A percentile compares a stretch with the other conserved stretches of the same genome.
Conservation (phyloP, 2,797 vertebrate genomes). For the Anguilla anguilla region DNA sequence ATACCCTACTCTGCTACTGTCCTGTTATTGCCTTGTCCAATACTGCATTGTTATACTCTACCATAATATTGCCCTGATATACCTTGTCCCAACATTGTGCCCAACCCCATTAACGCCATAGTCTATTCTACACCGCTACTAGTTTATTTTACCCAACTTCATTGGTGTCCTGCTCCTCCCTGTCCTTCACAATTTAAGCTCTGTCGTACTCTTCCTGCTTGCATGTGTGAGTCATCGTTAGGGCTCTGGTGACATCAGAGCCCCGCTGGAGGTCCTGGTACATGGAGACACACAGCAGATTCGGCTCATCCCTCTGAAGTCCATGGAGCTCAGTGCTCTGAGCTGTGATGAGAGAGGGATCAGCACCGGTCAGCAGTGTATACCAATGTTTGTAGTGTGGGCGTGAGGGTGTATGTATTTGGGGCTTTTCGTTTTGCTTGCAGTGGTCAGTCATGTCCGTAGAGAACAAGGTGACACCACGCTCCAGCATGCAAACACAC, state of each 20-base stretch:
- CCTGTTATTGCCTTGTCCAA: not conserved
- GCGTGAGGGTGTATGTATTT: not conserved
- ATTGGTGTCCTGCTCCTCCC: not conserved
- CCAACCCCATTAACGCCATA: not conserved
- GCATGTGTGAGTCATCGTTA: not conserved
- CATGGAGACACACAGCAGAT: not conserved
- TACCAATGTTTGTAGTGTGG: not conserved
- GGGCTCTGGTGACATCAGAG: not conserved
- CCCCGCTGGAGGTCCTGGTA: not conserved
- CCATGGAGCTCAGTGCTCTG: not conserved
- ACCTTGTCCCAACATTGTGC: not conserved
- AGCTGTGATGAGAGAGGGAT: constrained; percentile 4
- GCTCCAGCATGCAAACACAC: not conserved
- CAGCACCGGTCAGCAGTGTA: not conserved
- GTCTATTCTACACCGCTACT: not conserved
- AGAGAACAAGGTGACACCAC: not conserved
- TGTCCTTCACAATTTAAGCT: not conserved
- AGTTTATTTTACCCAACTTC: not conserved
- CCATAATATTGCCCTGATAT: not conserved
- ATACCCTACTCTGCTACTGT: not conserved
- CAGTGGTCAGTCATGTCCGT: not conserved
- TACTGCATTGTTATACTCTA: not conserved
- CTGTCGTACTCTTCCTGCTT: not conserved
- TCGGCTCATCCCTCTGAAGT: not conserved
- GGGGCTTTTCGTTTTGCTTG: not conserved